Evolutionary conservation across 1,140 invertebrate genomes (phyloP).

Genomic region (Drosophila ficusphila): DNA sequence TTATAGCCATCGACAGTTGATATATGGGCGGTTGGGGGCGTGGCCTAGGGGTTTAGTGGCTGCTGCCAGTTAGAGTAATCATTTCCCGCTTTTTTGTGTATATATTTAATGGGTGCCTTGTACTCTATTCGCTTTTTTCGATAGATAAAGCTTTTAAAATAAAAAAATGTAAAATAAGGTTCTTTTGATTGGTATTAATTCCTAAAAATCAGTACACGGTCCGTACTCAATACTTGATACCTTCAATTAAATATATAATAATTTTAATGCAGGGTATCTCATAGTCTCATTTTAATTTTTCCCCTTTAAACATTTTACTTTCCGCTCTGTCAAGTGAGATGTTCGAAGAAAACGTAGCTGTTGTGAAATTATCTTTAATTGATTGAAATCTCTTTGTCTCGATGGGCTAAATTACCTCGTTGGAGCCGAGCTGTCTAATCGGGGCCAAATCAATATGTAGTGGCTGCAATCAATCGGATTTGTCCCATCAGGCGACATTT

Average conservation of each 20-base stretch:
- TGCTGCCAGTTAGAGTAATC: constrained; percentile 45
- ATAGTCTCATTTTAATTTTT: not conserved
- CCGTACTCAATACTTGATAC: too few species aligned
- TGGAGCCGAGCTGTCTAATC: constrained; percentile 15
- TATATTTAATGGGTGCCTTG: not conserved
- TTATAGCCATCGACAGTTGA: constrained; percentile 70
- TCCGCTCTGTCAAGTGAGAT: constrained; percentile 5
- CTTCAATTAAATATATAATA: too few species aligned
- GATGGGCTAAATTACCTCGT: constrained; percentile 9
- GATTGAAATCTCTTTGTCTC: constrained; percentile 35
- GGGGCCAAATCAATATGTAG: constrained; percentile 5
- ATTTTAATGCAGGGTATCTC: too few species aligned
- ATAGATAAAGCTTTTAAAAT: too few species aligned
- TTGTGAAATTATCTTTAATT: constrained; percentile 28
- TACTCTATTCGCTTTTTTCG: too few species aligned
- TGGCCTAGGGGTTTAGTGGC: constrained; percentile 37
- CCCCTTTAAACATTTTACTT: not conserved
- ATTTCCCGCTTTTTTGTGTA: constrained; percentile 9
- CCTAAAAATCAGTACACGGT: too few species aligned
- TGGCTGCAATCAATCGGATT: constrained; percentile 35
- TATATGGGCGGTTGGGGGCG: constrained; percentile 53
- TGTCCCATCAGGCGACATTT: constrained; percentile 21
- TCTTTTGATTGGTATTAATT: too few species aligned
- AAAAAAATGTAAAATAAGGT: too few species aligned
- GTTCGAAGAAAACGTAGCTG: constrained; percentile 23